Base-by-base conservation (phyloP, 2,797 vertebrate species). In the Phalloptychus januarius region DNA sequence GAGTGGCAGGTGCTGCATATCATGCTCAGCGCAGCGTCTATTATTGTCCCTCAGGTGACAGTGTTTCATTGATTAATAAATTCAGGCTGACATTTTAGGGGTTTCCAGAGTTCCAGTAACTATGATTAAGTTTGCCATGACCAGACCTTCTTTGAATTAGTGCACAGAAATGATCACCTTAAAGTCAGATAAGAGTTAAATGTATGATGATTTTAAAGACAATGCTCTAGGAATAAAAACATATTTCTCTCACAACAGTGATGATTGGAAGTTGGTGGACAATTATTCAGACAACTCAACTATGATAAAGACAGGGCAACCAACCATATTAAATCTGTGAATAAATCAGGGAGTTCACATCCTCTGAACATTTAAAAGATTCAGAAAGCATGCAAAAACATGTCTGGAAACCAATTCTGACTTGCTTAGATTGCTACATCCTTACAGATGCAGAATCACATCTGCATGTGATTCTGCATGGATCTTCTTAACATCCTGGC, bases 1-100 rank as follows among this genome's bases (percentile, higher is more conserved):
- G 91, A 91, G 79, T 93, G 92, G 92, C 94, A 94, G 93, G 91
- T 93, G 93, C 91, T 89, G 90, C 91, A 91, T 82, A 93, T 93
- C 91, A 88, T 90, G 85, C 87, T 71, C 88, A 78, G 84, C 79
- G 88, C 63, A 65, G 80, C 81, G 75, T 92, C 86, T 85, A 87
- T 90, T 91, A 88, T 85, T 77, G 90, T 89, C 90, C 90, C 91
- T 91, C 89, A 82, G 91, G 92, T 86, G 90, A 92, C 81, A 80
- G 77, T 69, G 86, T 86, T 88, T 90, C 82, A 81, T 83, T 91
- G 92, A 93, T 87, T 89, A 91, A 92, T 91, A 90, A 79, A 90
- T 88, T 86, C 79, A 70, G 46, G 56, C 81, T 87, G 88, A 86
- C 92, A 89, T 92, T 89, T 90, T 86, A 79, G 80, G 79, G 80